Conservation (phyloP, 2,113 vertebrate species). For the Chloroceryle aenea region DNA sequence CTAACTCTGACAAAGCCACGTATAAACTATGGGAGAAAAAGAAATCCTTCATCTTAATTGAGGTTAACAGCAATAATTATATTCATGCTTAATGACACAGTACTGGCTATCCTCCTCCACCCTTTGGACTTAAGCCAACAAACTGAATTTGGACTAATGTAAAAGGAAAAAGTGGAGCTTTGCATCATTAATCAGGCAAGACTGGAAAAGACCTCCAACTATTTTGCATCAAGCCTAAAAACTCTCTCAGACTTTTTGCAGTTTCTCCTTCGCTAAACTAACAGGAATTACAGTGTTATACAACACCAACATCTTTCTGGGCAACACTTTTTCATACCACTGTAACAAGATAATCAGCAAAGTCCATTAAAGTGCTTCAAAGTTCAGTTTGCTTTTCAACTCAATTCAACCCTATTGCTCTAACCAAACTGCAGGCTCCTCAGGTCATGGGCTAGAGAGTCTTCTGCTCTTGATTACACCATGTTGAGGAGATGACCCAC, state of each 20-base stretch:
- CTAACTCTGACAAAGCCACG: neutral
- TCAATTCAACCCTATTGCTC: neutral
- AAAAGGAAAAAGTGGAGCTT: neutral
- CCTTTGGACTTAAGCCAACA: neutral
- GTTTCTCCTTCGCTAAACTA: neutral
- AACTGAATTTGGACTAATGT: neutral
- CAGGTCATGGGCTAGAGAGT: neutral
- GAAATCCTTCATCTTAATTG: neutral
- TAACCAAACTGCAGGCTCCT: neutral
- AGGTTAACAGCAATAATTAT: neutral
- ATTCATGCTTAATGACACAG: neutral
- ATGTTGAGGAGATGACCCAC: neutral
- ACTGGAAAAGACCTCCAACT: neutral
- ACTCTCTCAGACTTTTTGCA: neutral
- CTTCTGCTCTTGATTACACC: neutral
- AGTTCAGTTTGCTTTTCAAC: neutral
- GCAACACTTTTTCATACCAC: no score
- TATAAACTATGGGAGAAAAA: neutral
- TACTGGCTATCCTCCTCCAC: neutral
- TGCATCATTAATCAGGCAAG: neutral
- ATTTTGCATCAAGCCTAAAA: neutral
- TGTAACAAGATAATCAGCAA: neutral
- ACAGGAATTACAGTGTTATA: neutral
- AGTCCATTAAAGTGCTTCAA: neutral
- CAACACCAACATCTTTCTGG: no score